Conservation (phyloP, 2,888 invertebrate genomes). For the Molorchus minor region DNA sequence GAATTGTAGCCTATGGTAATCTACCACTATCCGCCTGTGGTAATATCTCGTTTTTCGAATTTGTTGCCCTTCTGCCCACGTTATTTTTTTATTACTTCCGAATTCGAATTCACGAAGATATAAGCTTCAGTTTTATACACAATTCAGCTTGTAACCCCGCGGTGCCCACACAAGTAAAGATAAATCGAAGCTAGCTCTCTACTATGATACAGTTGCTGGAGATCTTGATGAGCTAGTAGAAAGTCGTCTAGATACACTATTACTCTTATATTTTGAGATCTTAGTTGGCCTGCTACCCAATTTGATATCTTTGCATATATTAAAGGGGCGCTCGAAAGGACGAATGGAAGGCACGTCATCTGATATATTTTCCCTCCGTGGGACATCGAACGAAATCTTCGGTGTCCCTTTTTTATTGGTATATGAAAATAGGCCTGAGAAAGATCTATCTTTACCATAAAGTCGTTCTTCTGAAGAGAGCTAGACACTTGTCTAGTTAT, state of each 20-base stretch:
- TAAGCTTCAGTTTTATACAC: no score
- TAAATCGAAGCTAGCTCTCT: no score
- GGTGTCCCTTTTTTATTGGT: constrained; percentile 10
- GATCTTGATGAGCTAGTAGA: constrained; percentile 23
- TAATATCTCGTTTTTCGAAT: no score
- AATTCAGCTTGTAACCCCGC: no score
- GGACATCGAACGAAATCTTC: constrained; percentile 1
- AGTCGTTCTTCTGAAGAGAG: no score
- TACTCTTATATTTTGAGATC: constrained; percentile 27
- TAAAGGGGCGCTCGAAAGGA: constrained; percentile 32
- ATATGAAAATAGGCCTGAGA: constrained; percentile 29
- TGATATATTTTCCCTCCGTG: constrained; percentile 19
- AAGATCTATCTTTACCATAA: constrained; percentile 24
- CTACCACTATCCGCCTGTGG: no score
- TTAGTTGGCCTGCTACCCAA: constrained; percentile 27
- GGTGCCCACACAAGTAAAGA: no score
- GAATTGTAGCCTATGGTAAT: no score
- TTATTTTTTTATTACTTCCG: no score
- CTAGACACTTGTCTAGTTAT: constrained; percentile 24
- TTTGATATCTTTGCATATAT: constrained; percentile 31
- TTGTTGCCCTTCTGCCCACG: no score
- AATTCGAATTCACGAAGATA: no score
- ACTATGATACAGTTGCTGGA: background rate
- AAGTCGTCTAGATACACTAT: constrained; percentile 39
- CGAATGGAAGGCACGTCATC: constrained; percentile 30